Base-by-base conservation (phyloP, 37 sponge, comb jelly and placozoan genomes). In the Axinella damicornis region DNA sequence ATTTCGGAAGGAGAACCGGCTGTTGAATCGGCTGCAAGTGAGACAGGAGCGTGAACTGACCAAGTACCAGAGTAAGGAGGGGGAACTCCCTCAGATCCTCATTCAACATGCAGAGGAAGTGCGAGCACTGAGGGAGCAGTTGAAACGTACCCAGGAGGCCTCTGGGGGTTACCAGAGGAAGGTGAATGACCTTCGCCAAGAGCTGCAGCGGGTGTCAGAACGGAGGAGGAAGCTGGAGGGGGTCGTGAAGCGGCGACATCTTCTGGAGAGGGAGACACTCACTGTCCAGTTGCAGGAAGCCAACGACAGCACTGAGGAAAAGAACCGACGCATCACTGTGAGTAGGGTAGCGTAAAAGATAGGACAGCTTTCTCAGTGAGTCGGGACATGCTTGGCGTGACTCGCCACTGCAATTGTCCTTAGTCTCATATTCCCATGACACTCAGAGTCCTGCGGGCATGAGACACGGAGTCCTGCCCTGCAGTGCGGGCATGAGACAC, bases 1-100 rank as follows among this genome's bases (percentile, higher is more conserved):
- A 14, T 35, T 77, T 20, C 74, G 58, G 40, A 87, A 86, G 74
- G 92, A 91, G 68, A 91, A 91, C 68, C 74, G 53, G 46, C 70
- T 91, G 2, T 66, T 91, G 25, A 86, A 76, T 27, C 83, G 83
- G 9, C 72, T 91, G 2, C 87, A 91, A 56, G 73, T 61, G 15
- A 68, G 88, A 69, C 92, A 91, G 35, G 87, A 86, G 57, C 74
- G 70, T 38, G 88, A 81, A n/a, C 40, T 85, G 56, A 69, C 34
- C 53, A 81, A 68, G 54, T 55, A 58, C 20, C 69, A 69, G 36
- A 53, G 53, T 0, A 64, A 68, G 68, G 92, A 91, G 27, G 92
- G 83, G 16, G 92, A 91, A 36, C 68, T 91, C 18, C 92, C 92
- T 21, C 83, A 83, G 79, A 83, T 91, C 2, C 73, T 91, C n/a